Percentiles rank a stretch among this genome's conserved stretches.
phyloP scores from a whole-genome alignment of 2,113 vertebrate species.

The Indicator maculatus region DNA sequence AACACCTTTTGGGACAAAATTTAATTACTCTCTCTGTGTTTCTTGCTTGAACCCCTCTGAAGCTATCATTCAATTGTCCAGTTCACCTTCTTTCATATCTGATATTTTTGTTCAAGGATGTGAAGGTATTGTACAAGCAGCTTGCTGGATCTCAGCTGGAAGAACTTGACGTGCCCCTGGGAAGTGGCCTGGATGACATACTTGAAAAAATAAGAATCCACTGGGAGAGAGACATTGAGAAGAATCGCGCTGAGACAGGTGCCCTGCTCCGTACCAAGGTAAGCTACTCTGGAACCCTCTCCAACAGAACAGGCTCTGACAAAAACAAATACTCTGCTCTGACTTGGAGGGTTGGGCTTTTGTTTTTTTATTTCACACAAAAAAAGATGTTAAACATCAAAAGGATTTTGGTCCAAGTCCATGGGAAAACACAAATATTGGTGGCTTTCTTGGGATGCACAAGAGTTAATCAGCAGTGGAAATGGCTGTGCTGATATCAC shows the following conservation, averaged over 20 bases:
- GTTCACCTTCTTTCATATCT: not conserved
- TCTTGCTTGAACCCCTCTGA: not conserved
- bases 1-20: not conserved
- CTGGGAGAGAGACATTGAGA: slow-evolving; percentile 91
- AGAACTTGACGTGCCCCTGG: slow-evolving; percentile 80
- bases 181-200: slow-evolving; percentile 89
- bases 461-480: not conserved
- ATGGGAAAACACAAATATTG: not conserved
- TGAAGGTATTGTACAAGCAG: slow-evolving; percentile 88
- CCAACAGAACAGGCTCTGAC: not conserved
- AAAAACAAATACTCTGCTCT: not conserved
- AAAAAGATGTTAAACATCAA: not conserved
- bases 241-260: slow-evolving; percentile 83
- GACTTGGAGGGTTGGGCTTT: not conserved
- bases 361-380: not conserved
- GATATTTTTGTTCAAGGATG: slow-evolving; percentile 79
- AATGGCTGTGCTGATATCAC: not conserved
- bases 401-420: not conserved
- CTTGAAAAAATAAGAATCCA: slow-evolving; percentile 87
- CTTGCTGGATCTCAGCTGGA: slow-evolving; percentile 87
- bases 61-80: not conserved
- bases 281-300: not conserved
- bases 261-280: slow-evolving; percentile 87
- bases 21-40: not conserved
- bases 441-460: not conserved